Conservation (phyloP, 2,797 vertebrate genomes). For the Artibeus jamaicensis region DNA sequence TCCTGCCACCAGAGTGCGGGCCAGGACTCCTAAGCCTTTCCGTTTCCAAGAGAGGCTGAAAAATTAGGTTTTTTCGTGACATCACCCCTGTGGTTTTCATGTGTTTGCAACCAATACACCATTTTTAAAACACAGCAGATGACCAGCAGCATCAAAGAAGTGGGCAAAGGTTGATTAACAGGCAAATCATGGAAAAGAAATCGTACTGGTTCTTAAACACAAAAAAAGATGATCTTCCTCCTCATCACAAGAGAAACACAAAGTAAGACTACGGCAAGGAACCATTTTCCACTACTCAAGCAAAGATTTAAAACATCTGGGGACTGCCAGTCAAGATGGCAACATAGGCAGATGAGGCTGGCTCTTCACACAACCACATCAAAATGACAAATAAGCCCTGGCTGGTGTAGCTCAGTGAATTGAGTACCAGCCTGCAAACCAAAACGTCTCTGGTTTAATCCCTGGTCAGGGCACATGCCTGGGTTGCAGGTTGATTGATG, state of each 20-base stretch:
- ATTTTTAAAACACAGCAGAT: not conserved
- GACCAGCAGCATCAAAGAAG: not conserved
- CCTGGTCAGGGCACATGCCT: no score
- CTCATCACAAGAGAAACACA: not conserved
- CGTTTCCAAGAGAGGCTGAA: not conserved
- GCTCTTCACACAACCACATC: no score
- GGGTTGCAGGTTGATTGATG: no score
- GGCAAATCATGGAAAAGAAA: not conserved
- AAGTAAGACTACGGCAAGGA: not conserved
- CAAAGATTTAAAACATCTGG: not conserved
- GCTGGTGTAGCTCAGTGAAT: no score
- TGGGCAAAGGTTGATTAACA: not conserved
- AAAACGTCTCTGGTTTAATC: no score
- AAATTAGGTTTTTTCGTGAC: not conserved
- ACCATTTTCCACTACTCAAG: not conserved
- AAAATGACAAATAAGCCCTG: no score
- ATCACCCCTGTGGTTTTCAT: not conserved
- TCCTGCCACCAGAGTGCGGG: accelerated
- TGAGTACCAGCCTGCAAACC: no score
- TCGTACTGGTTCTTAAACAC: not conserved
- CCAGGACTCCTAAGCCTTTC: not conserved
- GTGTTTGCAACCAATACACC: not conserved
- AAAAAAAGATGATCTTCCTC: not conserved
- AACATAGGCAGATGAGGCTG: no score
- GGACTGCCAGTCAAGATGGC: no score